Conservation (phyloP, 1,140 invertebrate genomes). For the Anastatus disparis region DNA sequence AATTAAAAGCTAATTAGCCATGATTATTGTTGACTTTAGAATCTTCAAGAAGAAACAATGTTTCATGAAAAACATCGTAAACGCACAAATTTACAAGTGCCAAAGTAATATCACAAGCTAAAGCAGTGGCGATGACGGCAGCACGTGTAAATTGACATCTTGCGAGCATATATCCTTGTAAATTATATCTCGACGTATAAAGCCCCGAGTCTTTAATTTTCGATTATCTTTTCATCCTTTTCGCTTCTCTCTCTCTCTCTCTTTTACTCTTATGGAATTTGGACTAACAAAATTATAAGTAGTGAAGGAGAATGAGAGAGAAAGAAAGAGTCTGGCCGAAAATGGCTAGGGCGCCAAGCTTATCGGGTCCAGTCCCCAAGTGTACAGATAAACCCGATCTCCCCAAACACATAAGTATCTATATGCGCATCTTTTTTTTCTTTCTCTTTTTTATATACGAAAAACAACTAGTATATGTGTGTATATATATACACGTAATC, state of each 20-base stretch:
- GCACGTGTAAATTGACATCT: background rate
- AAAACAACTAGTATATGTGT: background rate
- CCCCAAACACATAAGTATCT: slow-evolving; percentile 35
- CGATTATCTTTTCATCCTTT: too few species aligned
- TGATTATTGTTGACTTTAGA: too few species aligned
- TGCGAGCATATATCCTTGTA: background rate
- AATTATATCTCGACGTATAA: too few species aligned
- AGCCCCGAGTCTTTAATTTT: slow-evolving; percentile 44
- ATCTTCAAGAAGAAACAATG: too few species aligned
- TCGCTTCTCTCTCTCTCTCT: too few species aligned
- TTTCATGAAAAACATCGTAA: too few species aligned
- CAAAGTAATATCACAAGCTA: too few species aligned
- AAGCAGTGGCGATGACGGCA: too few species aligned
- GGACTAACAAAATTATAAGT: slow-evolving; percentile 3
- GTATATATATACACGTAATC: slow-evolving; percentile 7
- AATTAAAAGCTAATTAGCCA: too few species aligned
- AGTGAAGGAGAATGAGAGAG: background rate
- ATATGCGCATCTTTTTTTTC: slow-evolving; percentile 18
- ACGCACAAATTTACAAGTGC: too few species aligned
- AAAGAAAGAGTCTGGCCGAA: slow-evolving; percentile 34
- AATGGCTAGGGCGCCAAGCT: slow-evolving; percentile 59
- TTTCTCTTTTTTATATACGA: background rate
- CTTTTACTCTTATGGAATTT: background rate
- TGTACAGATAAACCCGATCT: slow-evolving; percentile 57
- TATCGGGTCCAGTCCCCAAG: slow-evolving; percentile 56